These are phyloP conservation scores for Spisula solida DNA, from an alignment of 2,888 invertebrate genomes.

Conservation along the genomic window DNA sequence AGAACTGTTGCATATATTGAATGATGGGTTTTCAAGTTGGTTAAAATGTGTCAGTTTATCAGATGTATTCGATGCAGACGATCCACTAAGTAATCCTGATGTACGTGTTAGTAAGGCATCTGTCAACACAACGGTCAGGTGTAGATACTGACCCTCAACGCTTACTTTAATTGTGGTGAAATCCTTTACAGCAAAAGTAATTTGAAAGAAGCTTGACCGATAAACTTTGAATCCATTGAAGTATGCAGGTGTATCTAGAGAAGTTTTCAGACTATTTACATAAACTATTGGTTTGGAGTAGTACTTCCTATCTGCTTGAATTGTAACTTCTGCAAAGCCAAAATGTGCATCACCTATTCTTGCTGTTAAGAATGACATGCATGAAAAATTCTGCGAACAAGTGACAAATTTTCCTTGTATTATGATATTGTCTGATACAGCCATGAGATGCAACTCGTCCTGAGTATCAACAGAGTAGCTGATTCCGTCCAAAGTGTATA, in stretches of 20 bases:
- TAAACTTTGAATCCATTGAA: slow-evolving; percentile 73
- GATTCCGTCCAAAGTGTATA: slow-evolving; percentile 76
- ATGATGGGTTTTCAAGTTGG: slow-evolving; percentile 29
- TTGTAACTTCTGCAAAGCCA: slow-evolving; percentile 74
- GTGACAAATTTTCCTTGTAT: slow-evolving; percentile 77
- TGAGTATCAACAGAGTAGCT: slow-evolving; percentile 67
- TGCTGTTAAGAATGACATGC: slow-evolving; percentile 73
- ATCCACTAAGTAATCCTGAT: slow-evolving; percentile 50
- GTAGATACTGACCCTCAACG: slow-evolving; percentile 72
- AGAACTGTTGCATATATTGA: slow-evolving; percentile 66
- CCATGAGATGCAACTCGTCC: slow-evolving; percentile 73
- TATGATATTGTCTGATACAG: slow-evolving; percentile 68
- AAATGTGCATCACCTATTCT: slow-evolving; percentile 71
- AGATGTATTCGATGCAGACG: not conserved
- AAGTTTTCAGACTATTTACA: slow-evolving; percentile 57
- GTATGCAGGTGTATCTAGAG: slow-evolving; percentile 70
- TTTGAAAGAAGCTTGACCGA: slow-evolving; percentile 62
- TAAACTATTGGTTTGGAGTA: slow-evolving; percentile 70
- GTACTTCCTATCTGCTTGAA: slow-evolving; percentile 59
- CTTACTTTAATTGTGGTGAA: slow-evolving; percentile 66
- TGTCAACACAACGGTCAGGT: slow-evolving; percentile 57
- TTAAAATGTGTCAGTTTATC: slow-evolving; percentile 40
- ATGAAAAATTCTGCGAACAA: slow-evolving; percentile 77
- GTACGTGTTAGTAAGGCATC: slow-evolving; percentile 28
- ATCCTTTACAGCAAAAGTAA: slow-evolving; percentile 60